These are phyloP conservation scores for Halcyon smyrnensis DNA, from an alignment of 2,797 vertebrate species.

Conservation along the genomic window DNA sequence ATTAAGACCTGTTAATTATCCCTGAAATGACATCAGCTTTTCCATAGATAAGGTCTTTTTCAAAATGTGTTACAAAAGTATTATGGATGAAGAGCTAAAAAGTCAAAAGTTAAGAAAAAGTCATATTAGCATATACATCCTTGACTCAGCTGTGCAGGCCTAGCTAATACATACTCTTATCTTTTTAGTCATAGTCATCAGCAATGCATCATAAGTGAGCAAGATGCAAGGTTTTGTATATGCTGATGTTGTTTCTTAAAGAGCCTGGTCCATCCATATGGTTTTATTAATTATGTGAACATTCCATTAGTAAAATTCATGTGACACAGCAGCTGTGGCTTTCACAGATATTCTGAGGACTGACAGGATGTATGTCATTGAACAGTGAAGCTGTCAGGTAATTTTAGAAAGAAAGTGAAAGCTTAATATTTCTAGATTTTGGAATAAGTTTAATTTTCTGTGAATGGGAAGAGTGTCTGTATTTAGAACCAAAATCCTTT, in stretches of 20 bases:
- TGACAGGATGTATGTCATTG: background rate
- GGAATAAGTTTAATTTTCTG: slow-evolving; percentile 66
- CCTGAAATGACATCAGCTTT: background rate
- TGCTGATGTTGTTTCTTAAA: slow-evolving; percentile 9
- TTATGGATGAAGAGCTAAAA: background rate
- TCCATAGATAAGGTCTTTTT: background rate
- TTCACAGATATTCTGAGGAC: background rate
- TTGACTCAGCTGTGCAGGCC: slow-evolving; percentile 5
- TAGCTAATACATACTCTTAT: background rate
- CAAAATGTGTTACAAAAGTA: slow-evolving; percentile 15
- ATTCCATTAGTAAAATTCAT: background rate
- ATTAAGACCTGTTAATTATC: background rate
- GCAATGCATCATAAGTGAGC: background rate
- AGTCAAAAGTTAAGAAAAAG: slow-evolving; percentile 49
- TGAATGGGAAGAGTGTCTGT: slow-evolving; percentile 58
- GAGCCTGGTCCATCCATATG: background rate
- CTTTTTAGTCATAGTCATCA: background rate
- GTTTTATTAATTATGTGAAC: background rate
- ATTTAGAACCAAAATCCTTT: slow-evolving; percentile 68
- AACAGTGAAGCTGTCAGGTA: slow-evolving; percentile 14
- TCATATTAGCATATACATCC: slow-evolving; percentile 13
- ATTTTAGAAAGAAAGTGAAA: slow-evolving; percentile 44
- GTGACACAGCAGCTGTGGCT: background rate
- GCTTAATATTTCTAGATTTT: background rate
- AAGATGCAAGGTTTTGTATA: background rate